A percentile compares a stretch with the other conserved stretches of the same genome.
Conservation (phyloP, 2,797 vertebrate genomes). For the Glyptemys insculpta region DNA sequence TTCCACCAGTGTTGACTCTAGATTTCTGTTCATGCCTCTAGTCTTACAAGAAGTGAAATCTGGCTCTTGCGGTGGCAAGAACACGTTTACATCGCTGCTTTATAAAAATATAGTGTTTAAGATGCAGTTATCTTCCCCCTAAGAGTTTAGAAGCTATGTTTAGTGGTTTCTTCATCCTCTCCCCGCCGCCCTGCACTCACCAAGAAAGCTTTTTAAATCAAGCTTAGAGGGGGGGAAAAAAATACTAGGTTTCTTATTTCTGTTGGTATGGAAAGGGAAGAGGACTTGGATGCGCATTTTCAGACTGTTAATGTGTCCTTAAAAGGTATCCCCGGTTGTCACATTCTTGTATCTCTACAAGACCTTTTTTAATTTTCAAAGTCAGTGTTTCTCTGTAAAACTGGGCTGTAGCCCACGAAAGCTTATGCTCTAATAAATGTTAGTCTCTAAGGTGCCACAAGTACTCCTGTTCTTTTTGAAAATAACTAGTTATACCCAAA, state of each 20-base stretch:
- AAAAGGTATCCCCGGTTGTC: background rate
- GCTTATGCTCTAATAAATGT: no score
- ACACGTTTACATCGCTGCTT: constrained; percentile 3
- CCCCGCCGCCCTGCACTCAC: background rate
- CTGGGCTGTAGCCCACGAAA: no score
- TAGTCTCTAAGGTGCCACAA: no score
- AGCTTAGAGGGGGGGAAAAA: background rate
- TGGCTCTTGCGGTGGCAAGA: constrained; percentile 45
- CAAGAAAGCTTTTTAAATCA: background rate
- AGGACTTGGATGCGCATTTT: background rate
- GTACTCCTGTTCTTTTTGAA: background rate
- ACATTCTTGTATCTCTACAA: background rate
- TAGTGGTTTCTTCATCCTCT: background rate
- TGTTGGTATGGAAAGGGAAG: background rate
- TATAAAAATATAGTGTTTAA: no score
- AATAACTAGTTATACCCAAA: background rate
- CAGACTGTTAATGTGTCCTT: background rate
- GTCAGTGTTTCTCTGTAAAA: background rate
- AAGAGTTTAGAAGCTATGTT: constrained; percentile 53
- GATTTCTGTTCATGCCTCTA: background rate
- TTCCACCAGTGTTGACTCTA: background rate
- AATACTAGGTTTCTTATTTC: constrained; percentile 4
- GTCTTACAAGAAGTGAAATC: constrained; percentile 46
- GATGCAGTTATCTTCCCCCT: constrained; percentile 33
- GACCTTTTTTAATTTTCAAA: background rate